phyloP scores from a whole-genome alignment of 2,113 vertebrate species.

The human region DNA sequence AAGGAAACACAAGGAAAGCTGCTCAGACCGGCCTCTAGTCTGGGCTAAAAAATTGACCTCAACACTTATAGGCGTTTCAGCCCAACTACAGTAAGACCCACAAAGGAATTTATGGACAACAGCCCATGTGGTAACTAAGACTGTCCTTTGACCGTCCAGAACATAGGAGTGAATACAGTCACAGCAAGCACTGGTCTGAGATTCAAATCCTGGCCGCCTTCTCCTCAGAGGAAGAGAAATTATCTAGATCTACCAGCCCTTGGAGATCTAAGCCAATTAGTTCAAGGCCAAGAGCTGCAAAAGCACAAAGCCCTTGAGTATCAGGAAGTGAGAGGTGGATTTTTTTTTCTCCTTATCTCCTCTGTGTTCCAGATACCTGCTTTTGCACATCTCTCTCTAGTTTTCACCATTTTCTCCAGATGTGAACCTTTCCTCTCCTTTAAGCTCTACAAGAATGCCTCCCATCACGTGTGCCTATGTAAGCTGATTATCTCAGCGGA shows the following conservation, averaged over 20 bases:
- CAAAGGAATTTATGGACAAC: background rate
- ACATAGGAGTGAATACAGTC: background rate
- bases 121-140: background rate
- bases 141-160: background rate
- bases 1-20: background rate
- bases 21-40: background rate
- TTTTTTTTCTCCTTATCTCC: background rate
- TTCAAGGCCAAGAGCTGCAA: background rate
- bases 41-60: background rate
- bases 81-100: background rate
- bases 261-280: background rate
- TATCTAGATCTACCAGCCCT: background rate
- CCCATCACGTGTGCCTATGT: background rate
- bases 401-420: background rate
- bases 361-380: background rate
- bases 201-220: background rate
- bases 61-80: background rate
- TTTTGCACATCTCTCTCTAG: background rate
- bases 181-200: background rate
- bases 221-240: background rate
- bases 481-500: background rate
- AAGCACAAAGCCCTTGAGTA: background rate
- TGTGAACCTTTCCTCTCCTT: background rate
- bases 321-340: background rate
- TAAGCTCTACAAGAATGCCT: background rate